A percentile compares a stretch with the other conserved stretches of the same genome.
Conservation (phyloP, 53 echinoderm and acorn worm species). For the Echinarachnius parma region DNA sequence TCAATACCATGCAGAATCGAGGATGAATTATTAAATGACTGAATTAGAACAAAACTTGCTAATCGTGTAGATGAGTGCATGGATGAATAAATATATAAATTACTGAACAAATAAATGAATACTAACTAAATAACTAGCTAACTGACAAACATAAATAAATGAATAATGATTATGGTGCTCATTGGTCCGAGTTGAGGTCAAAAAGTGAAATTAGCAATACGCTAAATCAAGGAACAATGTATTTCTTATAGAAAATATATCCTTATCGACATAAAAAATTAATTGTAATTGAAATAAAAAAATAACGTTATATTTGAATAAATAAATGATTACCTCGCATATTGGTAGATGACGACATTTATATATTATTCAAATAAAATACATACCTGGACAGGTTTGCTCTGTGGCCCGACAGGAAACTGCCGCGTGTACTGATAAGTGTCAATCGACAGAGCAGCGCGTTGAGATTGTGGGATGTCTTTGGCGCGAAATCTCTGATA, state of each 20-base stretch:
- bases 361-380: not conserved
- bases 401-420: constrained; percentile 69
- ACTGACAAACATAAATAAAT: too few species aligned
- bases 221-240: too few species aligned
- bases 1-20: too few species aligned
- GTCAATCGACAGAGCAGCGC: constrained; percentile 56
- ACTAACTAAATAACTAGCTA: too few species aligned
- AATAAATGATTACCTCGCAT: not conserved
- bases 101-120: too few species aligned
- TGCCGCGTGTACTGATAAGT: constrained; percentile 69
- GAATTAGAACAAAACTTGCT: too few species aligned
- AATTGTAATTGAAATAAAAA: not conserved
- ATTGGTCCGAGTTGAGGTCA: too few species aligned
- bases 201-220: too few species aligned
- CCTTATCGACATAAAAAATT: not conserved
- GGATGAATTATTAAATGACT: too few species aligned
- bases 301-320: not conserved
- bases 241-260: not conserved
- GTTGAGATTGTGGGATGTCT: constrained; percentile 61
- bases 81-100: too few species aligned
- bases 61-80: too few species aligned
- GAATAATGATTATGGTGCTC: too few species aligned
- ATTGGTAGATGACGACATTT: not conserved
- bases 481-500: constrained; percentile 74
- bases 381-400: constrained; percentile 78